A percentile compares a stretch with the other conserved stretches of the same genome.
These are phyloP conservation scores for roundworm (Caenorhabditis elegans) DNA, from an alignment of 1,140 invertebrate species.

Conservation along the genomic window DNA sequence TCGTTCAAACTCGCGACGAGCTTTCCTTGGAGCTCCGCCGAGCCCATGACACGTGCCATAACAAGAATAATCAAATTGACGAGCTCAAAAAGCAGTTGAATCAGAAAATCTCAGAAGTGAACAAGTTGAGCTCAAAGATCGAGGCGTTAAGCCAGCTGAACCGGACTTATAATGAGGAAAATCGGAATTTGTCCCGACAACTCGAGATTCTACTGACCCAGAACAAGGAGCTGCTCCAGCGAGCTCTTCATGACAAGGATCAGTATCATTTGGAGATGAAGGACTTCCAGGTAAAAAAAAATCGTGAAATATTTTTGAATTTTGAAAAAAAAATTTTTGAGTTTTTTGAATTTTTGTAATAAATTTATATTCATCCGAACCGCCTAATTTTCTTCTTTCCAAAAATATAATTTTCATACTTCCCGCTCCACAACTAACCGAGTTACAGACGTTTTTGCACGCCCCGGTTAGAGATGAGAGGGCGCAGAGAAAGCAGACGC, in stretches of 20 bases:
- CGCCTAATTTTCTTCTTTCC: no score
- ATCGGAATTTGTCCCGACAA: constrained; percentile 55
- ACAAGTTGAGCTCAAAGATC: constrained; percentile 52
- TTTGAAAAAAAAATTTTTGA: neutral
- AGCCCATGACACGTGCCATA: neutral
- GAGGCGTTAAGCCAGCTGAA: constrained; percentile 43
- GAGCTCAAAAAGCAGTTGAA: constrained; percentile 42
- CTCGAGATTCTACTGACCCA: constrained; percentile 62
- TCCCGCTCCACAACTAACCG: no score
- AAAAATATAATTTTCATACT: no score
- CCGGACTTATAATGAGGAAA: constrained; percentile 57
- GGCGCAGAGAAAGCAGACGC: no score
- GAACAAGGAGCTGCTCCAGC: constrained; percentile 59
- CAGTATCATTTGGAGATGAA: constrained; percentile 59
- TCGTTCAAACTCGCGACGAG: neutral
- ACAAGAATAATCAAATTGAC: constrained; percentile 9
- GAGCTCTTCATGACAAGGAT: constrained; percentile 54
- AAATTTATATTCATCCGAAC: neutral
- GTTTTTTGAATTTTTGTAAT: neutral
- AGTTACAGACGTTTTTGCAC: no score
- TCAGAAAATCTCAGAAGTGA: constrained; percentile 59
- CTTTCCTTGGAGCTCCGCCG: neutral
- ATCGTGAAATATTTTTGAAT: neutral
- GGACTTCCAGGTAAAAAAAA: constrained; percentile 48
- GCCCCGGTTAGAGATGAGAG: no score